Conservation (phyloP, 1,140 invertebrate genomes). For the Diabrotica virgifera region DNA sequence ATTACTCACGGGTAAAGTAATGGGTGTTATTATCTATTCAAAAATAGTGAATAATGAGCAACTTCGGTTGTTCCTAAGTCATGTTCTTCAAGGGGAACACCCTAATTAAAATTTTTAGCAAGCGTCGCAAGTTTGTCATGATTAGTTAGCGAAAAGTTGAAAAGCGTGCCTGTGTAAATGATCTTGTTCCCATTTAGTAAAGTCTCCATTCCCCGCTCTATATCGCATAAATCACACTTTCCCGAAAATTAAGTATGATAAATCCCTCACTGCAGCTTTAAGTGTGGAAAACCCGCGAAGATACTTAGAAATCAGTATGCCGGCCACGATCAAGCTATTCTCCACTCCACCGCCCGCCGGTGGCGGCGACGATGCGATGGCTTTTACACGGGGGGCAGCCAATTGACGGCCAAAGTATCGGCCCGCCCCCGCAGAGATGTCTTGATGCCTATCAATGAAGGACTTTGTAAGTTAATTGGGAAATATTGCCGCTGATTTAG, state of each 20-base stretch:
- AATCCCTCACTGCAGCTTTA: conserved; percentile 15
- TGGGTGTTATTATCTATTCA: no score
- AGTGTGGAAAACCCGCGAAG: conserved; percentile 7
- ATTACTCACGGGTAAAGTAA: no score
- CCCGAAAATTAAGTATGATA: conserved; percentile 17
- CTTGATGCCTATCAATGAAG: conserved; percentile 29
- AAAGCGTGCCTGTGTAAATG: neutral
- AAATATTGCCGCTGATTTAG: conserved; percentile 22
- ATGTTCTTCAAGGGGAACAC: no score
- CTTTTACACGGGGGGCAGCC: conserved; percentile 17
- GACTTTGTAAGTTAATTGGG: conserved; percentile 27
- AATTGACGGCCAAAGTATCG: conserved; percentile 25
- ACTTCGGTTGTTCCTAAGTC: no score
- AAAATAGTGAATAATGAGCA: no score
- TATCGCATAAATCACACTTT: conserved; percentile 17
- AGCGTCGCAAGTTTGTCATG: no score
- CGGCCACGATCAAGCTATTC: conserved; percentile 36
- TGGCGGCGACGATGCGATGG: conserved; percentile 18
- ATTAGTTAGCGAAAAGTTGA: no score
- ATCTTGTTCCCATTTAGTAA: neutral
- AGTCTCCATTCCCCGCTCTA: neutral
- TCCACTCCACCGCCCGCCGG: conserved; percentile 37
- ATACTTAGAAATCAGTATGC: conserved; percentile 13
- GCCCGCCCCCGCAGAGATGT: conserved; percentile 5
- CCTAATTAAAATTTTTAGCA: no score